A percentile compares a stretch with the other conserved stretches of the same genome.
phyloP scores from a whole-genome alignment of 2,797 vertebrate genomes.

The Manis pentadactyla region DNA sequence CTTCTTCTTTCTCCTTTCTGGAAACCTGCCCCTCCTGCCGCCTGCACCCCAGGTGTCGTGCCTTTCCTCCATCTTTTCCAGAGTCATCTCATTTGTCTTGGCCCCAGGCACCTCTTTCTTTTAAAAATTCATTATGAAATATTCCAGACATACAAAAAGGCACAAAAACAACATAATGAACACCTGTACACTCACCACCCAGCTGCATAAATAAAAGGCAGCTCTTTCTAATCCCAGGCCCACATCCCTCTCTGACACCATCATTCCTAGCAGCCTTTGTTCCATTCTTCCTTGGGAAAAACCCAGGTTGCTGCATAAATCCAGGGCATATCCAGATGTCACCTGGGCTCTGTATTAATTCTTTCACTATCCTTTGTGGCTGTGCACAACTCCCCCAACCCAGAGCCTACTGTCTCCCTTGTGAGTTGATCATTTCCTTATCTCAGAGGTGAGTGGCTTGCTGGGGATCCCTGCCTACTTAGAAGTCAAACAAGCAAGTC shows the following conservation, averaged over 20 bases:
- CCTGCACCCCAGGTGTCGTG: not conserved
- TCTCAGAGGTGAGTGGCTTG: not conserved
- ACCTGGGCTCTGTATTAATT: constrained; percentile 19
- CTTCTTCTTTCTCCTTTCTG: not conserved
- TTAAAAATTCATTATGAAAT: constrained; percentile 51
- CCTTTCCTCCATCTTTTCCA: not conserved
- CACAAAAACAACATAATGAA: not conserved
- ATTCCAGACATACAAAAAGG: constrained; percentile 45
- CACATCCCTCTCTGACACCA: not conserved
- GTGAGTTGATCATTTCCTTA: not conserved
- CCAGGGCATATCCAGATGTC: constrained; percentile 24
- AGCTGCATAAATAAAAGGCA: not conserved
- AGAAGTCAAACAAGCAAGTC: not conserved
- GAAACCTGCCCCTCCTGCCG: not conserved
- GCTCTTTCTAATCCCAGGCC: not conserved
- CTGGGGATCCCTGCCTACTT: not conserved
- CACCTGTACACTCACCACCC: constrained; percentile 10
- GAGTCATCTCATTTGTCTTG: not conserved
- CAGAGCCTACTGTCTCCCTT: not conserved
- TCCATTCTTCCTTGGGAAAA: constrained; percentile 27
- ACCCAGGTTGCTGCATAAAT: constrained; percentile 18
- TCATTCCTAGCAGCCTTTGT: constrained; percentile 45
- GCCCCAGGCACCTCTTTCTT: constrained; percentile 38
- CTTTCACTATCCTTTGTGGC: not conserved
- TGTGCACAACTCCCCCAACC: not conserved